Evolutionary conservation across 2,888 invertebrate genomes (phyloP), one percentile per base, ranked within the genome.

Genomic region (Charanyca ferruginea): DNA sequence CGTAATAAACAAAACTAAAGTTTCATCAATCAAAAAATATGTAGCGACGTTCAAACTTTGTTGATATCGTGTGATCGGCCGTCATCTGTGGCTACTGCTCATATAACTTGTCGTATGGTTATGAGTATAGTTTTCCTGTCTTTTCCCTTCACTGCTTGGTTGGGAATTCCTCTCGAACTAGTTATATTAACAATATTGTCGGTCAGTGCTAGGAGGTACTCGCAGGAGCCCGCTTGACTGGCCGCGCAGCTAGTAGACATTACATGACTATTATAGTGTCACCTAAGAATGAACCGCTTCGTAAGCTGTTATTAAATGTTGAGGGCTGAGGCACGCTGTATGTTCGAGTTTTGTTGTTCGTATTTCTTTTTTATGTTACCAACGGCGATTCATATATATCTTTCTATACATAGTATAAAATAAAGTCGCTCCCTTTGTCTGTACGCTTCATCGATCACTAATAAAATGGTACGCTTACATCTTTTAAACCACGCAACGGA

Each of bases 111-210:
- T 9, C 8, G 8, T n/a, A 4, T 3, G 32, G 44, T 23, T 5
- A 32, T 18, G 41, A 35, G 38, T 32, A 54, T 35, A 49, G 70
- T 76, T 75, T 67, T 68, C 67, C 66, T 63, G 47, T 28, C 23
- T 35, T 18, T n/a, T 25, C 41, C 53, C 41, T 47, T 48, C 42
- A 25, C 49, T 55, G 68, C 44, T 48, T 13, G 55, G 13, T 22
- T 32, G 60, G 60, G 61, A 61, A 64, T 66, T 60, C 63, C 66
- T 23, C 18, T 35, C 47, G 28, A 58, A 69, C 49, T 42, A 41
- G 59, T 77, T 59, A 4, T 16, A 32, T 23, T 13, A 13, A 59
- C 38, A 16, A 42, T 18, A 44, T 22, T 23, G 44, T 44, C 48
- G 65, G n/a, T n/a, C 28, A 20, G 42, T 7, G 38, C n/a, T 11